These are phyloP conservation scores for Pyrrhopygopsis socrates DNA, from an alignment of 2,888 invertebrate genomes.

Conservation along the genomic window DNA sequence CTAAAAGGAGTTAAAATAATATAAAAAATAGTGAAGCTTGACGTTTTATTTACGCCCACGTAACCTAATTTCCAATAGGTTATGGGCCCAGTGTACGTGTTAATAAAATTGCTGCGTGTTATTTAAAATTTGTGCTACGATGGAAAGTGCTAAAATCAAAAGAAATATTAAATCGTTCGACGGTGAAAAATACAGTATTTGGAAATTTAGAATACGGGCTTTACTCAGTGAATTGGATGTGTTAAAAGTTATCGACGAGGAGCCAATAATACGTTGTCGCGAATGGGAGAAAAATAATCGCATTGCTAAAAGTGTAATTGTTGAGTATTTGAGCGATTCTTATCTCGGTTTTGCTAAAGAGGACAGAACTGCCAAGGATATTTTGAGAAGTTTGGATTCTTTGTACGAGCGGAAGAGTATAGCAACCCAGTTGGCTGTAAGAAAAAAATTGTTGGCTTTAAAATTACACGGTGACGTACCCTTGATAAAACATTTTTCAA, in stretches of 20 bases:
- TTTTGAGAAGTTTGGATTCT: slow-evolving; percentile 74
- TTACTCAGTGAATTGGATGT: slow-evolving; percentile 82
- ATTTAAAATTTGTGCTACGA: background rate
- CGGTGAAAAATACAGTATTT: slow-evolving; percentile 80
- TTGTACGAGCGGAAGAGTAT: slow-evolving; percentile 82
- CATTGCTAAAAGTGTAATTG: slow-evolving; percentile 76
- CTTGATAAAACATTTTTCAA: slow-evolving; percentile 79
- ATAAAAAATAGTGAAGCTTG: too few species aligned
- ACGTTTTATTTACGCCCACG: too few species aligned
- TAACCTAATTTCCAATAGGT: too few species aligned
- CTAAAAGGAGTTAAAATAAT: too few species aligned
- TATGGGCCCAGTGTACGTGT: background rate
- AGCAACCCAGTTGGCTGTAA: slow-evolving; percentile 78
- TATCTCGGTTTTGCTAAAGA: slow-evolving; percentile 61
- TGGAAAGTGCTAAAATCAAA: slow-evolving; percentile 46
- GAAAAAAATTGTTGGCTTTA: slow-evolving; percentile 74
- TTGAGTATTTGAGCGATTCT: slow-evolving; percentile 70
- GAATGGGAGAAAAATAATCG: slow-evolving; percentile 61
- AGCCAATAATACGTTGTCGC: slow-evolving; percentile 29
- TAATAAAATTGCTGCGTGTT: background rate
- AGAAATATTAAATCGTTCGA: slow-evolving; percentile 78
- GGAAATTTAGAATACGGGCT: slow-evolving; percentile 82
- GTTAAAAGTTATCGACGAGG: slow-evolving; percentile 71
- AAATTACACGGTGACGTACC: slow-evolving; percentile 70
- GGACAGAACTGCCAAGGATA: slow-evolving; percentile 51